Evolutionary conservation across 2,113 vertebrate species (phyloP), one percentile per base, ranked within the genome.

Genomic region (Onychostoma macrolepis): DNA sequence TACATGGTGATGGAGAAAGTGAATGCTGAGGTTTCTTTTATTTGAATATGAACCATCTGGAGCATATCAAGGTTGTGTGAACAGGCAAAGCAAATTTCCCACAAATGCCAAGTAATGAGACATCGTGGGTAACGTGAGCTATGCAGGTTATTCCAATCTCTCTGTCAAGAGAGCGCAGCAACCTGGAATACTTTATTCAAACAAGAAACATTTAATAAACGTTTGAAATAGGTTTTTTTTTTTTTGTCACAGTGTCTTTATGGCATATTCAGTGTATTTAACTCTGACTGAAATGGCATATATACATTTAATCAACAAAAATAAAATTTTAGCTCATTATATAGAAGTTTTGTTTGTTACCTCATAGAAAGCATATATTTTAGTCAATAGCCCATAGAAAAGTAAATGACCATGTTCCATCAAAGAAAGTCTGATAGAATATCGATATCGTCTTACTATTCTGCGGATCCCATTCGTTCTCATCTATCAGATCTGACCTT

Each of bases 81-180:
- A 83, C 85, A 88, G 85, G 82, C 71, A 67, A 88, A 91, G 90
- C 83, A 91, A 91, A 91, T 83, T 87, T 86, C 81, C 84, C 71
- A 36, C 87, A 71, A 86, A 74, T 90, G 87, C 80, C 28, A 12
- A 77, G 72, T 80, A 84, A 87, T 72, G 85, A 86, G 43, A 72
- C 26, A 43, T 36, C 50, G 24, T 26, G 80, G 71, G 80, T 24
- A 77, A 85, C 69, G 24, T 76, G 24, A 77, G 26, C 13, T 77
- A 7, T 50, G 7, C 13, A 2, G 75, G 45, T 30, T 26, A 78
- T 78, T 53, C 8, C 28, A 17, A 53, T 50, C 45, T 76, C 38
- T 17, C 5, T 0, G 45, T 50, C 28, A 28, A 77, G 45, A 3
- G 28, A 28, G 5, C 1, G 6, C 26, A 26, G 50, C 50, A 50